Evolutionary conservation across 2,113 vertebrate species (phyloP).

Genomic region (Menura novaehollandiae): DNA sequence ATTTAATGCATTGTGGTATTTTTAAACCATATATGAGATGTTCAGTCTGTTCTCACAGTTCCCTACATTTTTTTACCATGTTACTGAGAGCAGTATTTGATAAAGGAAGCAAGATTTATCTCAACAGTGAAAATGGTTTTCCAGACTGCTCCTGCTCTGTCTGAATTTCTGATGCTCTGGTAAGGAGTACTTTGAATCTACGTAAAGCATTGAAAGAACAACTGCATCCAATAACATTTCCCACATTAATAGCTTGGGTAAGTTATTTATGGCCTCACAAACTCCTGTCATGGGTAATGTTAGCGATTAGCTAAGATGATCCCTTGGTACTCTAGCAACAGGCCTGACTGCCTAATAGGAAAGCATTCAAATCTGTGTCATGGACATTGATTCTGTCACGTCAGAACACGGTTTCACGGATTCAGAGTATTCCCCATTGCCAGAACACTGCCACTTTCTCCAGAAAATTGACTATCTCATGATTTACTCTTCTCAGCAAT

Average conservation of each 20-base stretch:
- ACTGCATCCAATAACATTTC: background rate
- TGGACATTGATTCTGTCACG: conserved; percentile 42
- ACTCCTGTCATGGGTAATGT: background rate
- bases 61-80: background rate
- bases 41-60: background rate
- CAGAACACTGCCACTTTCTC: background rate
- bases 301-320: conserved; percentile 20
- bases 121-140: background rate
- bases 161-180: background rate
- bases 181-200: background rate
- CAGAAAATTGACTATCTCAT: background rate
- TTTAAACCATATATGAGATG: background rate
- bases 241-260: background rate
- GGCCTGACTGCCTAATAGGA: conserved; percentile 7
- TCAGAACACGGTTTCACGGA: background rate
- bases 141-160: background rate
- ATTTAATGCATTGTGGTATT: background rate
- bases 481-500: background rate
- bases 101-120: background rate
- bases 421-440: conserved; percentile 3
- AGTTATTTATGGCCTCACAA: background rate
- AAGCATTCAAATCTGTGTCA: conserved; percentile 20
- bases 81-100: background rate
- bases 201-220: background rate
- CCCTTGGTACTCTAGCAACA: background rate